Base-by-base conservation (phyloP, 2,888 invertebrate genomes). In the Cylloceria caligata region DNA sequence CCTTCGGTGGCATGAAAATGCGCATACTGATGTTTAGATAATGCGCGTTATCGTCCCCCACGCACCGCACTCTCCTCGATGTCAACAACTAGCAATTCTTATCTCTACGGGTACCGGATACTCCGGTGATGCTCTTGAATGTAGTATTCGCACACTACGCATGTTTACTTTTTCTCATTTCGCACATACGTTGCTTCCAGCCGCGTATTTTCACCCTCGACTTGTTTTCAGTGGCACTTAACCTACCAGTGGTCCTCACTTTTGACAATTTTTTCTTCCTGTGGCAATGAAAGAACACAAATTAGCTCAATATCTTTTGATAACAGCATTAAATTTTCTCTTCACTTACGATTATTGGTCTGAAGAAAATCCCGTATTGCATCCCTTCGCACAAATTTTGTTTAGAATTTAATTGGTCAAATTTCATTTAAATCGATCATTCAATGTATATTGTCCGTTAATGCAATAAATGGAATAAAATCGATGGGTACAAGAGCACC, bases 121-220 rank as follows among this genome's bases (percentile, higher is more conserved):
- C 27, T 45, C 16, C 45, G n/a, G 42, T 27, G 64, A 27, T 65
- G 27, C 42, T 45, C 65, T 45, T 65, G 16, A 65, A 45, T 27
- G 42, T 6, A 45, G 45, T 27, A 24, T 24, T 65, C 27, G 13
- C 65, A 45, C 42, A 65, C 16, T 27, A 34, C 60, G 60, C 60
- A 60, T 60, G 60, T 60, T 60, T 60, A 19, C 16, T 36, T 19
- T n/a, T 60, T 16, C 36, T 34, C 16, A 19, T 34, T 60, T 36
- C 30, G 65, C 65, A 65, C 30, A 45, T 65, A 24, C 45, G 30
- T 27, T 24, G 65, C 24, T 24, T 3, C 21, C 11, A 5, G 3
- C 6, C 45, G 27, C 7, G 45, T 27, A 16, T 65, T 47, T 9
- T 47, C 27, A 30, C 36, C 16, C 60, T 16, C 34, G 34, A 19